Evolutionary conservation across 2,797 vertebrate genomes (phyloP).

Genomic region (Manis javanica): DNA sequence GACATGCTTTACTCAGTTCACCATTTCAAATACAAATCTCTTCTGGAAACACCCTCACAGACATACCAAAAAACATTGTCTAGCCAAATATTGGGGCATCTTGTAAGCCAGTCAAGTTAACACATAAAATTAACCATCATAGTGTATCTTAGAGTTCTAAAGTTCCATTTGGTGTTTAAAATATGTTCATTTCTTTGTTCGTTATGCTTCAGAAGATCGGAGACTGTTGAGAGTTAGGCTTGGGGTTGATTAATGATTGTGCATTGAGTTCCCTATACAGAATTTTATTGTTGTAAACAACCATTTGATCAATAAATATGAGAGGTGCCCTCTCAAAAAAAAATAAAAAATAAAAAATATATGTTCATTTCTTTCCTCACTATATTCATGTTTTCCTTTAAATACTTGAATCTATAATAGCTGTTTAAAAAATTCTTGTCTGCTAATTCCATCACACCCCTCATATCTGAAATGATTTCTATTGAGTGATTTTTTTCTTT

Average conservation of each 20-base stretch:
- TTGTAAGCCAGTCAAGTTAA: neutral
- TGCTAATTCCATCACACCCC: neutral
- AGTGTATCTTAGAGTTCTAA: neutral
- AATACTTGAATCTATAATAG: neutral
- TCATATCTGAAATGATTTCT: neutral
- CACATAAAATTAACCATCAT: neutral
- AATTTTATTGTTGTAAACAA: no score
- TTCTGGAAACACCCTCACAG: neutral
- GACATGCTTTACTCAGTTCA: neutral
- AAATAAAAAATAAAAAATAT: no score
- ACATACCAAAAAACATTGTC: neutral
- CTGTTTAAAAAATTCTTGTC: neutral
- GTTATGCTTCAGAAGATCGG: no score
- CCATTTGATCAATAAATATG: no score
- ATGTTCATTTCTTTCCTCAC: neutral
- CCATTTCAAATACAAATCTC: neutral
- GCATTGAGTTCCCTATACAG: no score
- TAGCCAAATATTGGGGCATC: neutral
- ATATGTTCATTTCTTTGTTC: neutral
- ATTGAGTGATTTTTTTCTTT: neutral
- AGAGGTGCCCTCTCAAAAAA: no score
- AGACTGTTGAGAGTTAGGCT: no score
- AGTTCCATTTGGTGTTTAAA: neutral
- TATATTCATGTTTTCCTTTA: conserved; percentile 13
- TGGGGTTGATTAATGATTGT: no score